Conservation (phyloP, 2,888 invertebrate species). For the Acleris literana region DNA sequence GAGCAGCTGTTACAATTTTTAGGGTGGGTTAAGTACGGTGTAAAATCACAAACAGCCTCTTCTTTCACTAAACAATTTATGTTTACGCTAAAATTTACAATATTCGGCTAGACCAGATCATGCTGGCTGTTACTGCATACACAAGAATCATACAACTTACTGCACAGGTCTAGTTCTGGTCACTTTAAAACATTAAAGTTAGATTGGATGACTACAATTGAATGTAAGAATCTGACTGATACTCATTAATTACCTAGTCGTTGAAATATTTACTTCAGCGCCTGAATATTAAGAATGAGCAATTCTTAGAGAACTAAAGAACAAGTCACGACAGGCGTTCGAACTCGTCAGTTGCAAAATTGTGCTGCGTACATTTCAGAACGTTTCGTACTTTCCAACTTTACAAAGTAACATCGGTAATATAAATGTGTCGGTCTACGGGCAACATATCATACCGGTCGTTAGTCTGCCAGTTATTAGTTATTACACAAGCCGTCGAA, state of each 20-base stretch:
- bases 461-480: background rate
- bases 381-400: background rate
- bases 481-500: background rate
- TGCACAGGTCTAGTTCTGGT: background rate
- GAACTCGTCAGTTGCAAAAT: background rate
- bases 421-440: background rate
- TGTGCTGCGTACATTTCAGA: background rate
- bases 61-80: constrained; percentile 43
- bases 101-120: constrained; percentile 2
- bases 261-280: too few species aligned
- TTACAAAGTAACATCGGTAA: constrained; percentile 13
- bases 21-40: constrained; percentile 70
- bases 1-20: constrained; percentile 57
- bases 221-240: too few species aligned
- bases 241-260: too few species aligned
- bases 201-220: background rate
- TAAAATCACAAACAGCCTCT: constrained; percentile 67
- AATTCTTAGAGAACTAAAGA: too few species aligned
- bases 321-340: background rate
- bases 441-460: background rate
- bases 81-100: constrained; percentile 12
- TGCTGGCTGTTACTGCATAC: constrained; percentile 9
- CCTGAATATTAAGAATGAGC: too few species aligned
- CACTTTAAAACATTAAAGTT: background rate
- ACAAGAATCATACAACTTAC: background rate